These are phyloP conservation scores for Lasioglossum figueresi DNA, from an alignment of 2,888 invertebrate species.

Conservation along the genomic window DNA sequence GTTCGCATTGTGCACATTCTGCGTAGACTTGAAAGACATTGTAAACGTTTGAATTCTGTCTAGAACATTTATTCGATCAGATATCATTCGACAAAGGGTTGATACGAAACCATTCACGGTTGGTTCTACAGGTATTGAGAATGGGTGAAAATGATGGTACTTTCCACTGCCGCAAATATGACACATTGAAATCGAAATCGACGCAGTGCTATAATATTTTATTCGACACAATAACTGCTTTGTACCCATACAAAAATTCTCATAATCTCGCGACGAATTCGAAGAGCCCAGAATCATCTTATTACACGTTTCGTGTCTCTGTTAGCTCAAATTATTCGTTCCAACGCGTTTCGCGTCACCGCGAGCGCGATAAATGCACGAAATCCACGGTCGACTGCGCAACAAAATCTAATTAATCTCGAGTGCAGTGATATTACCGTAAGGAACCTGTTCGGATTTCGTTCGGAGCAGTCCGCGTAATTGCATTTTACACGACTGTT, in stretches of 20 bases:
- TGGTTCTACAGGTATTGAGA: background rate
- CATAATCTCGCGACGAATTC: background rate
- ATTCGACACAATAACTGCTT: background rate
- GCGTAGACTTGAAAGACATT: background rate
- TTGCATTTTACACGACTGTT: background rate
- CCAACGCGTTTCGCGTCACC: background rate
- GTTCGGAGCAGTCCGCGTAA: background rate
- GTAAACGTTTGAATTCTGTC: background rate
- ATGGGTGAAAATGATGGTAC: background rate
- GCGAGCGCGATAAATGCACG: background rate
- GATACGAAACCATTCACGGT: background rate
- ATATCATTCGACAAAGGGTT: background rate
- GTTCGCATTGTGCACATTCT: background rate
- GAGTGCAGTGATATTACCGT: background rate
- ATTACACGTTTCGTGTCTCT: background rate
- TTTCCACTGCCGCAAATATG: background rate
- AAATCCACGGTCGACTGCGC: background rate
- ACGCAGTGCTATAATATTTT: background rate
- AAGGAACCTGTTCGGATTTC: background rate
- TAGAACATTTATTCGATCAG: background rate
- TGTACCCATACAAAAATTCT: background rate
- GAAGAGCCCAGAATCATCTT: background rate
- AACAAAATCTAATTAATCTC: background rate
- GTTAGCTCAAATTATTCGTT: background rate
- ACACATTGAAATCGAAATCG: background rate